Evolutionary conservation across 2,888 invertebrate genomes (phyloP).

Genomic region (Nymphalis urticae): DNA sequence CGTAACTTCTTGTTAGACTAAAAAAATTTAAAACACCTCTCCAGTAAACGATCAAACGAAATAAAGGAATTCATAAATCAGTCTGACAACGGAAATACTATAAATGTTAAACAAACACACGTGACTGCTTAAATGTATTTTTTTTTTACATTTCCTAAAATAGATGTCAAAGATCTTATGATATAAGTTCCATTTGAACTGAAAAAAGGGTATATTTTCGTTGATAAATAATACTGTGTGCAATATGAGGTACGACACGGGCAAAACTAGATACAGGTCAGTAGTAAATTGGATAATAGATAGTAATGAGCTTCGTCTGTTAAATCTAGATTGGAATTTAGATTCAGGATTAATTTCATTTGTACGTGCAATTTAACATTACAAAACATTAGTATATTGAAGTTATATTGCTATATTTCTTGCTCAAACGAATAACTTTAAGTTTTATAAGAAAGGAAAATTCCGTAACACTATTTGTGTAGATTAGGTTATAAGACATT

Average conservation of each 20-base stretch:
- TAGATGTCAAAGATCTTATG: neutral
- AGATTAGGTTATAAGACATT: slow-evolving; percentile 10
- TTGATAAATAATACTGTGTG: neutral
- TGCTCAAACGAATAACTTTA: too few relatives aligned
- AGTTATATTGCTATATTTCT: too few relatives aligned
- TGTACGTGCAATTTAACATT: neutral
- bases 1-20: neutral
- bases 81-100: slow-evolving; percentile 17
- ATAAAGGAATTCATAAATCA: slow-evolving; percentile 30
- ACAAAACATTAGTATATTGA: neutral
- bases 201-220: neutral
- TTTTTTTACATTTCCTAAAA: slow-evolving; percentile 4
- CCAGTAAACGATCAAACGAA: slow-evolving; percentile 8
- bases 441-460: neutral
- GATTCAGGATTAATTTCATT: slow-evolving; percentile 1
- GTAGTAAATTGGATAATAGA: slow-evolving; percentile 24
- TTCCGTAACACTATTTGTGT: neutral
- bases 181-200: neutral
- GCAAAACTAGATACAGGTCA: slow-evolving; percentile 16
- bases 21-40: slow-evolving; percentile 9
- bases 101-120: slow-evolving; percentile 21
- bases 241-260: neutral
- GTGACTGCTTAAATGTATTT: slow-evolving; percentile 6
- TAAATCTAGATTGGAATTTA: slow-evolving; percentile 16
- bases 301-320: slow-evolving; percentile 23